These are phyloP conservation scores for Epsilonema sp. DNA, from an alignment of 2,888 invertebrate genomes.

Conservation along the genomic window DNA sequence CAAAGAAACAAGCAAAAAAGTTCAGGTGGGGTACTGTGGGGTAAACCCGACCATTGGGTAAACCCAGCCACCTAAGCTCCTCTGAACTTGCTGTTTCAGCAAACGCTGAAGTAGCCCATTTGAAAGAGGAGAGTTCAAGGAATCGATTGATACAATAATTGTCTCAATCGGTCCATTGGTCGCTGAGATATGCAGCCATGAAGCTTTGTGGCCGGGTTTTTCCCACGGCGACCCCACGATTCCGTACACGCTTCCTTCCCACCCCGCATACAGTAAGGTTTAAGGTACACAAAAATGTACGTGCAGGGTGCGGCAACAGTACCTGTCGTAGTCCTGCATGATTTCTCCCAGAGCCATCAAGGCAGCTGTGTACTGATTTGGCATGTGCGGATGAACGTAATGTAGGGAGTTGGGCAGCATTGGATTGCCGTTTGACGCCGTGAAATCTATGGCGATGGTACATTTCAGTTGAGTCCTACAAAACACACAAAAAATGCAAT, in stretches of 20 bases:
- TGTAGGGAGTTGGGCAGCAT: conserved; percentile 23
- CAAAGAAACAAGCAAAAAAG: conserved; percentile 11
- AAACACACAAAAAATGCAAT: background rate
- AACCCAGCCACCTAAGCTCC: no score
- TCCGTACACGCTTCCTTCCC: background rate
- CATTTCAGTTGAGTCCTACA: conserved; percentile 31
- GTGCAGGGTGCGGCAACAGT: no score
- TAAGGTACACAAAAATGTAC: background rate
- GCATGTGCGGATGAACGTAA: conserved; percentile 29
- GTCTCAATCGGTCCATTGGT: no score
- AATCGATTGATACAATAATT: no score
- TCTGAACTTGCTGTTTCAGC: no score
- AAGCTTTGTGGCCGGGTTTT: no score
- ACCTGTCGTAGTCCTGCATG: conserved; percentile 34
- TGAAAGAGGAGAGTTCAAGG: no score
- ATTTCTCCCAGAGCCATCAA: conserved; percentile 34
- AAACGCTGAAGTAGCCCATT: no score
- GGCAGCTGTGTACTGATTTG: conserved; percentile 34
- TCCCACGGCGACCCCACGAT: no score
- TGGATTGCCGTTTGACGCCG: conserved; percentile 33
- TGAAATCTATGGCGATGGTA: conserved; percentile 33
- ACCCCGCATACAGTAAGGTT: background rate
- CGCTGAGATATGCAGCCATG: no score
- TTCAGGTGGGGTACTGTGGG: no score
- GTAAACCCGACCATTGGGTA: no score